A percentile compares a stretch with the other conserved stretches of the same genome.
phyloP scores from a whole-genome alignment of 2,113 vertebrate genomes.

The Elgaria multicarinata region DNA sequence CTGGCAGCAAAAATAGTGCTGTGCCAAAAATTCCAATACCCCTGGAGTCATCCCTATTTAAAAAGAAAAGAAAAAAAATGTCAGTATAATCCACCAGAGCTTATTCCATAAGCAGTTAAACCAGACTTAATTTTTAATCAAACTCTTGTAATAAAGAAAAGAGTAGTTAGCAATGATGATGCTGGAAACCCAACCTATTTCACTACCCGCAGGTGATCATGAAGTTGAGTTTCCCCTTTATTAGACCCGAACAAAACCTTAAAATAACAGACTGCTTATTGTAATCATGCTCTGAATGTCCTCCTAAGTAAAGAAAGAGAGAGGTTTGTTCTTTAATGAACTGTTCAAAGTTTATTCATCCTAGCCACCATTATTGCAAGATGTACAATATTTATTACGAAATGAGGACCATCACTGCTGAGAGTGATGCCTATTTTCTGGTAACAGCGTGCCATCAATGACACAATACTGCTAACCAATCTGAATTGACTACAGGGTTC shows the following conservation, averaged over 20 bases:
- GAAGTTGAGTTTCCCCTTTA: constrained; percentile 52
- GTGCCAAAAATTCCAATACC: too few species aligned
- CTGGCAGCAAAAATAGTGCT: too few species aligned
- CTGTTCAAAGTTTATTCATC: constrained; percentile 44
- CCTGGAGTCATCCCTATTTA: too few species aligned
- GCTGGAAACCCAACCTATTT: constrained; percentile 28
- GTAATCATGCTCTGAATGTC: constrained; percentile 48
- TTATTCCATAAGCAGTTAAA: not conserved
- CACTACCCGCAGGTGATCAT: constrained; percentile 58
- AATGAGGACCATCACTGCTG: not conserved
- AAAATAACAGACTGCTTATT: constrained; percentile 41
- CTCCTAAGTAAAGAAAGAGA: constrained; percentile 40
- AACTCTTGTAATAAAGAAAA: constrained; percentile 2
- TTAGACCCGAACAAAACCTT: constrained; percentile 32
- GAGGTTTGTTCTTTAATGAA: constrained; percentile 51
- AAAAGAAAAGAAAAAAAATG: too few species aligned
- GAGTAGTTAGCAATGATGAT: not conserved
- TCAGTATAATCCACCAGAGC: not conserved
- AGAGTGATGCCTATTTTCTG: not conserved
- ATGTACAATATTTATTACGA: constrained; percentile 23
- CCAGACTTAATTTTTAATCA: constrained; percentile 13
- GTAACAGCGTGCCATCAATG: not conserved
- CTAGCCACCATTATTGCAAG: not conserved
- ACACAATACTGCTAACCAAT: not conserved
- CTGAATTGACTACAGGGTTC: not conserved